phyloP scores from a whole-genome alignment of 2,888 invertebrate species.

The Galerucella pusilla region DNA sequence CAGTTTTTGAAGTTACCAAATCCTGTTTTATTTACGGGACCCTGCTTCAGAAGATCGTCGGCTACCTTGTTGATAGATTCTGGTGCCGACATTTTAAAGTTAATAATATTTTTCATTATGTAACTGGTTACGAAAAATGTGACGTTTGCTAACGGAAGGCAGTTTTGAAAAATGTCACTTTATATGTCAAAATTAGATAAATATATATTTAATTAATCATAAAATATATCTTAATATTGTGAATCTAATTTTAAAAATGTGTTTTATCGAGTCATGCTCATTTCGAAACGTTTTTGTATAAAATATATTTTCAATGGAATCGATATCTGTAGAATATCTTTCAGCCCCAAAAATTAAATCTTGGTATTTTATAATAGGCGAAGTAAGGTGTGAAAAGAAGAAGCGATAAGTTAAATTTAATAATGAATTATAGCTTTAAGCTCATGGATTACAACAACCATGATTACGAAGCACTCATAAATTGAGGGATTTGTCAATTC shows the following conservation, averaged over 20 bases:
- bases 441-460: constrained; percentile 59
- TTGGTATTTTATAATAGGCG: constrained; percentile 46
- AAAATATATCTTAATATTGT: no score
- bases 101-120: no score
- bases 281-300: neutral
- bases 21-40: no score
- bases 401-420: constrained; percentile 58
- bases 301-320: neutral
- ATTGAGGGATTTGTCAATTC: constrained; percentile 60
- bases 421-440: constrained; percentile 58
- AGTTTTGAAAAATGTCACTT: no score
- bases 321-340: constrained; percentile 22
- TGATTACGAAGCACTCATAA: constrained; percentile 57
- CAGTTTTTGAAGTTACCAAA: no score
- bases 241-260: neutral
- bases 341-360: constrained; percentile 36
- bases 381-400: constrained; percentile 53
- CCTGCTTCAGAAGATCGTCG: no score
- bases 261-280: neutral
- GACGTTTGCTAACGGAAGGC: no score
- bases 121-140: no score
- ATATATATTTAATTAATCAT: no score
- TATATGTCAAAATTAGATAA: no score
- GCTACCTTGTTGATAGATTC: no score
- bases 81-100: no score